These are phyloP conservation scores for human DNA, from an alignment of 2,113 vertebrate genomes.

Conservation along the genomic window DNA sequence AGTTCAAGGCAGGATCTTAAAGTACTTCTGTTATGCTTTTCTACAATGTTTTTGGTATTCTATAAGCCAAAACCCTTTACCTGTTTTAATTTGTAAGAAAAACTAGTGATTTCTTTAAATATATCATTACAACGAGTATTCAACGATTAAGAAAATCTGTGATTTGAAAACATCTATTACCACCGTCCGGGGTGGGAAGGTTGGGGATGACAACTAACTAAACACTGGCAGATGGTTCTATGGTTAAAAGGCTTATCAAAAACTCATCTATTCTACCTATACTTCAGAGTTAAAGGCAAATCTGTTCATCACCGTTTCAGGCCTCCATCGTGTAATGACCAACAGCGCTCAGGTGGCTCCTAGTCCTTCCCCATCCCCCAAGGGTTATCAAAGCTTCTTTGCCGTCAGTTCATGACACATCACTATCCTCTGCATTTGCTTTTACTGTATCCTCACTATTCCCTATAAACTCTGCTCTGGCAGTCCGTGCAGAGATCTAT, in stretches of 20 bases:
- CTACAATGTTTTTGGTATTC: not conserved
- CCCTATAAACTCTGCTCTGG: too few species aligned
- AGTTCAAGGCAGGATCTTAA: not conserved
- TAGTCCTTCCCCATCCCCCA: too few species aligned
- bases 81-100: not conserved
- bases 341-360: not conserved
- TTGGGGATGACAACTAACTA: not conserved
- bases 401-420: not conserved
- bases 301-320: not conserved
- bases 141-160: not conserved
- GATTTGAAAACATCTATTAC: not conserved
- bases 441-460: not conserved
- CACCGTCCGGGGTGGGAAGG: not conserved
- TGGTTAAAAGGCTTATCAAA: not conserved
- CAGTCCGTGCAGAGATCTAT: not conserved
- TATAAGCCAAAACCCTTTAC: not conserved
- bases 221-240: not conserved
- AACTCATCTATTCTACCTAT: not conserved
- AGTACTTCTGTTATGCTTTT: not conserved
- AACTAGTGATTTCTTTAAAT: not conserved
- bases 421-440: too few species aligned
- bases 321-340: not conserved
- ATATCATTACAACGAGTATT: not conserved
- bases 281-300: not conserved
- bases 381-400: not conserved